Evolutionary conservation across 2,113 vertebrate species (phyloP), one percentile per base, ranked within the genome.

Genomic region (Isichthys henryi): DNA sequence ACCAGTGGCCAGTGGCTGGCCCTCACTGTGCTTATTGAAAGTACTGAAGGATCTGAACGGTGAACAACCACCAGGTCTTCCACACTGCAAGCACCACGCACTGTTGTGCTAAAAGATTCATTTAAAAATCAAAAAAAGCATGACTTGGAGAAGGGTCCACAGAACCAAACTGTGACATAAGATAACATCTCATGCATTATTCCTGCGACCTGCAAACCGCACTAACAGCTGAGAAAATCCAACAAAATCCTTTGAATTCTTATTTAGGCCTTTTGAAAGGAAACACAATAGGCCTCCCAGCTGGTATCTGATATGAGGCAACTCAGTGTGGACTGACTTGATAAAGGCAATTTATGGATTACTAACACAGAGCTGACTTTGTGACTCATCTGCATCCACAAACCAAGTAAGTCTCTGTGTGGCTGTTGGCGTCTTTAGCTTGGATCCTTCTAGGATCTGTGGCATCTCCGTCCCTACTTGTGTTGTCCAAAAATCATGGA

Each of bases 1-100:
- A 91, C 88, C 58, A 84, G 91, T 66, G 86, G 87, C 62, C 62
- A 27, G 62, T 27, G 62, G 62, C 90, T 27, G 62, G 62, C 90
- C 92, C 91, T 92, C 66, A 23, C 86, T 86, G 83, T 66, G 91
- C 91, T 93, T 93, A 93, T 93, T 93, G 92, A 93, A 93, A 93
- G 91, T 85, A 90, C 58, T 31, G 52, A 88, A 91, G 90, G 91
- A 92, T 91, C 90, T 89, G 86, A 88, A 90, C 91, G 56, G 58
- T 84, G 89, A 86, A 90, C 43, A 77, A 86, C 70, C 66, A 90
- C 91, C 93, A 92, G 90, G 88, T 90, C 77, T 92, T 90, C 88
- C 90, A 86, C 83, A 46, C 49, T 88, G 53, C 86, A 58, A 80
- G 88, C 90, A 77, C 89, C 87, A 87, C 84, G 52, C 23, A 46